These are phyloP conservation scores for Tanytarsus gracilentus DNA, from an alignment of 2,888 invertebrate genomes.

Conservation along the genomic window DNA sequence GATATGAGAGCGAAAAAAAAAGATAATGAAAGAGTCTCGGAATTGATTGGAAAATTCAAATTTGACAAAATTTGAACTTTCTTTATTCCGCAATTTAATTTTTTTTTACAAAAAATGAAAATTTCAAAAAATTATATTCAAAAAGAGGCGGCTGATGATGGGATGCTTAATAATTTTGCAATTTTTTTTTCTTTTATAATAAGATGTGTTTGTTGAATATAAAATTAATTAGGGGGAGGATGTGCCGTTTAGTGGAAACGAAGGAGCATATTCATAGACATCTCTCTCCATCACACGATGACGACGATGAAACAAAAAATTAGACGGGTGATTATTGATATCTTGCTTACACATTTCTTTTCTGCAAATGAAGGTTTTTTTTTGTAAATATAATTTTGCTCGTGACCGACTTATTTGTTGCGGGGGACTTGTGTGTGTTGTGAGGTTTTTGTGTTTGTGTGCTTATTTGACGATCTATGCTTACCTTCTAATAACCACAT, in stretches of 20 bases:
- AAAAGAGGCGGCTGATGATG: too few species aligned
- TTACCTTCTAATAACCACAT: slow-evolving; percentile 85
- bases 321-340: neutral
- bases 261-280: neutral
- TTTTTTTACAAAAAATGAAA: too few species aligned
- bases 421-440: neutral
- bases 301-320: neutral
- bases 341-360: neutral
- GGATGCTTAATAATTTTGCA: too few species aligned
- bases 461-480: neutral
- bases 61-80: too few species aligned
- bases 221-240: slow-evolving; percentile 4
- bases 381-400: neutral
- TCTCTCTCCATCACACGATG: slow-evolving; percentile 20
- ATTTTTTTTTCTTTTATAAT: too few species aligned
- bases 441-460: neutral
- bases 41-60: too few species aligned
- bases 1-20: too few species aligned
- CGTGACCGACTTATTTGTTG: too few species aligned
- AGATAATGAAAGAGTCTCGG: too few species aligned
- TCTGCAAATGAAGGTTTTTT: slow-evolving; percentile 3
- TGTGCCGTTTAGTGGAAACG: neutral
- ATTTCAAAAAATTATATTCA: too few species aligned
- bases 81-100: too few species aligned
- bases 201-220: neutral